phyloP scores from a whole-genome alignment of 2,797 vertebrate species.

The Sorex maritimensis region DNA sequence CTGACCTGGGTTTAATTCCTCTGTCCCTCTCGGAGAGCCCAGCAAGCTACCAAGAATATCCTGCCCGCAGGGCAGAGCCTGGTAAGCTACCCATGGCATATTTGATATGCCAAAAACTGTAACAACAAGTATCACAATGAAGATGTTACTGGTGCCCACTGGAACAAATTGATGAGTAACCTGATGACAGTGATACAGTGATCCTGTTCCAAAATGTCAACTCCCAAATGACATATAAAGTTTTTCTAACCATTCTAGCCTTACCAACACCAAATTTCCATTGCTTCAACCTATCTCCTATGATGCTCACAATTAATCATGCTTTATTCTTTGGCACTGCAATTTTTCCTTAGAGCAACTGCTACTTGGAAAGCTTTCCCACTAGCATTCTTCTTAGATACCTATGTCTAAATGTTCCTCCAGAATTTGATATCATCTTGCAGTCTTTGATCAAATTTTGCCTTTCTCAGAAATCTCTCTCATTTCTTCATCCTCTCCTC shows the following conservation, averaged over 20 bases:
- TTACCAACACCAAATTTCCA: neutral
- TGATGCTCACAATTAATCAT: neutral
- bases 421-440: neutral
- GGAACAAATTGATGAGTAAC: too few species aligned
- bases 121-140: too few species aligned
- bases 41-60: too few species aligned
- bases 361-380: neutral
- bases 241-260: constrained; percentile 3
- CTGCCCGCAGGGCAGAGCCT: too few species aligned
- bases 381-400: neutral
- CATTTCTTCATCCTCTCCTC: neutral
- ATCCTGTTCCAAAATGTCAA: neutral
- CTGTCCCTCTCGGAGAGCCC: too few species aligned
- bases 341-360: neutral
- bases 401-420: neutral
- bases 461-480: neutral
- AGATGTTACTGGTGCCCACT: too few species aligned
- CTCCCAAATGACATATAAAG: neutral
- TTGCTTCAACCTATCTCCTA: neutral
- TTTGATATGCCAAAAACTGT: too few species aligned
- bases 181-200: too few species aligned
- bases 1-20: too few species aligned
- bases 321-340: neutral
- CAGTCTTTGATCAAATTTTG: neutral
- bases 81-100: too few species aligned